Conservation (phyloP, 2,113 vertebrate species). For the Pangasianodon hypophthalmus region DNA sequence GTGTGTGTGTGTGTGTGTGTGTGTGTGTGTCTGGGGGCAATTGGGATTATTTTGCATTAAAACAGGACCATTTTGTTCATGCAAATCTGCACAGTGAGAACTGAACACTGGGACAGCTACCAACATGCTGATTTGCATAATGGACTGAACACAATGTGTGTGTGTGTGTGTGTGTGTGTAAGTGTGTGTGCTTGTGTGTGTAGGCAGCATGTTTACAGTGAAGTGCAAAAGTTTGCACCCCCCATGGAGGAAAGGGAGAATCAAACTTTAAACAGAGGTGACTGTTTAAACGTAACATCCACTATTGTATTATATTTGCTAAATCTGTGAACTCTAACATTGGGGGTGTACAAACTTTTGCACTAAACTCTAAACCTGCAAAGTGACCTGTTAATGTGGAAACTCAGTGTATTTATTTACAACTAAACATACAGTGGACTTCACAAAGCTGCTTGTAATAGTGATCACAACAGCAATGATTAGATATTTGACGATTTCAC, state of each 20-base stretch:
- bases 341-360: too few species aligned
- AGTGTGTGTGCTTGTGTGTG: not conserved
- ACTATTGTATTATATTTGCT: too few species aligned
- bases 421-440: too few species aligned
- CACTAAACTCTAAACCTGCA: too few species aligned
- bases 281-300: too few species aligned
- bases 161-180: conserved; percentile 26
- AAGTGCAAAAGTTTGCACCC: not conserved
- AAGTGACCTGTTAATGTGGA: too few species aligned
- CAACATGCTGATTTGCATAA: conserved; percentile 6
- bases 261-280: too few species aligned
- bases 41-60: not conserved
- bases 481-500: not conserved
- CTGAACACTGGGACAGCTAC: conserved; percentile 10
- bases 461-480: too few species aligned
- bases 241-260: too few species aligned
- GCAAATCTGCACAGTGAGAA: conserved; percentile 26
- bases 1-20: conserved; percentile 15
- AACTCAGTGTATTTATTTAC: too few species aligned
- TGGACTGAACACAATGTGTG: not conserved
- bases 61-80: conserved; percentile 38
- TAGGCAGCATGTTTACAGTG: not conserved
- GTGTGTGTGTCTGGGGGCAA: conserved; percentile 1
- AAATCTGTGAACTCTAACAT: too few species aligned
- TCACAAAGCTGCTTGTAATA: too few species aligned